A percentile compares a stretch with the other conserved stretches of the same genome.
Conservation (phyloP, 2,797 vertebrate genomes). For the Acipenser ruthenus region DNA sequence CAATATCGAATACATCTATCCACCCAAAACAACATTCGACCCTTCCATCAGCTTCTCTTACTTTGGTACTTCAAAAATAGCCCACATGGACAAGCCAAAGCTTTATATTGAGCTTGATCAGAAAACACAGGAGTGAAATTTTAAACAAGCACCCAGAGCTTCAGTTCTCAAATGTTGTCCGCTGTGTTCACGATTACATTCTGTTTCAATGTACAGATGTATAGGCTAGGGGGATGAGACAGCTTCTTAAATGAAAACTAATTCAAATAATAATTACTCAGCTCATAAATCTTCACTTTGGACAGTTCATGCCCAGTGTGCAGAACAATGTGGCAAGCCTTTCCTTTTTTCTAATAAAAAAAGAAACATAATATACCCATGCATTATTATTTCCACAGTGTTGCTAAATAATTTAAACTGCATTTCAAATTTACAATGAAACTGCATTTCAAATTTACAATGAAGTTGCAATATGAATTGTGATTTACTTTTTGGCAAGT, state of each 20-base stretch:
- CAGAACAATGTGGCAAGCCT: constrained; percentile 59
- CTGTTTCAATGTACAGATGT: too few species aligned
- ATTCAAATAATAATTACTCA: constrained; percentile 38
- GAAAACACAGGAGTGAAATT: constrained; percentile 8
- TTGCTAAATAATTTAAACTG: constrained; percentile 46
- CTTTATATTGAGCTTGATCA: too few species aligned
- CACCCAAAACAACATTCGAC: constrained; percentile 39
- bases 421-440: too few species aligned
- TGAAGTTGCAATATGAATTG: constrained; percentile 34
- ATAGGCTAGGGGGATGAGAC: too few species aligned
- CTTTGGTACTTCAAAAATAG: too few species aligned
- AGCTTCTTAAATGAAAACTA: constrained; percentile 26
- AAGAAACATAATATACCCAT: constrained; percentile 59
- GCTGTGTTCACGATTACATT: constrained; percentile 40
- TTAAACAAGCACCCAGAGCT: constrained; percentile 57
- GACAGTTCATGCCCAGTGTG: constrained; percentile 74
- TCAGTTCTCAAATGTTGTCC: constrained; percentile 54
- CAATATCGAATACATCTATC: constrained; percentile 46
- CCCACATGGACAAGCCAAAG: too few species aligned
- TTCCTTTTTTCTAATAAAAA: constrained; percentile 38
- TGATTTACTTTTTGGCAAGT: not conserved
- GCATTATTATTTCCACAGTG: constrained; percentile 64
- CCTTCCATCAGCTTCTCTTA: constrained; percentile 48
- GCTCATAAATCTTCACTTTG: constrained; percentile 57
- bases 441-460: too few species aligned